Percentiles rank a stretch among this genome's conserved stretches.
These are phyloP conservation scores for Steinernema khuongi DNA, from an alignment of 1,140 invertebrate genomes.

Conservation along the genomic window DNA sequence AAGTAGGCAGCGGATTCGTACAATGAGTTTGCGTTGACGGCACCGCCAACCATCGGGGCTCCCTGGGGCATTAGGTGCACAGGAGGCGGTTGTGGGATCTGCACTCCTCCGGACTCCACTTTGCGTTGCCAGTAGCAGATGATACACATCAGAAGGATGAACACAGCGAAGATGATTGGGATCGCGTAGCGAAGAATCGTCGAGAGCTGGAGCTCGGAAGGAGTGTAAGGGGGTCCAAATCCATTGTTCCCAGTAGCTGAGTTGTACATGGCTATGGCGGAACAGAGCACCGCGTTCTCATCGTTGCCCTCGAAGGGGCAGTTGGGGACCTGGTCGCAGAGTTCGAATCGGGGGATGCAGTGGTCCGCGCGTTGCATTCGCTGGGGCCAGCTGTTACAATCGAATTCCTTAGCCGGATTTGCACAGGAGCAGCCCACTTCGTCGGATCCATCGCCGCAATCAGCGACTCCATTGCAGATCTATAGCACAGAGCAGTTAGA, in stretches of 20 bases:
- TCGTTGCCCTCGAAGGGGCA: neutral
- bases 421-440: neutral
- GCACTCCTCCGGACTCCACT: neutral
- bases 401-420: neutral
- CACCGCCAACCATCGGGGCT: neutral
- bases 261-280: neutral
- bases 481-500: neutral
- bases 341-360: neutral
- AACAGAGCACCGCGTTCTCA: neutral
- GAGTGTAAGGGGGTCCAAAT: neutral
- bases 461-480: neutral
- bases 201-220: neutral
- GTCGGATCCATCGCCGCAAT: neutral
- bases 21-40: neutral
- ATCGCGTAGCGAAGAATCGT: neutral
- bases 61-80: neutral
- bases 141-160: neutral
- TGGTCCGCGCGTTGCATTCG: neutral
- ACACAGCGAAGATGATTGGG: neutral
- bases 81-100: neutral
- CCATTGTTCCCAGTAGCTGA: neutral
- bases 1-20: neutral
- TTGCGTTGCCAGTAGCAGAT: neutral
- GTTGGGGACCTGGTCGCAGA: neutral
- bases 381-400: conserved; percentile 4